Base-by-base conservation (phyloP, 2,888 invertebrate genomes). In the Cheilosia pagana region DNA sequence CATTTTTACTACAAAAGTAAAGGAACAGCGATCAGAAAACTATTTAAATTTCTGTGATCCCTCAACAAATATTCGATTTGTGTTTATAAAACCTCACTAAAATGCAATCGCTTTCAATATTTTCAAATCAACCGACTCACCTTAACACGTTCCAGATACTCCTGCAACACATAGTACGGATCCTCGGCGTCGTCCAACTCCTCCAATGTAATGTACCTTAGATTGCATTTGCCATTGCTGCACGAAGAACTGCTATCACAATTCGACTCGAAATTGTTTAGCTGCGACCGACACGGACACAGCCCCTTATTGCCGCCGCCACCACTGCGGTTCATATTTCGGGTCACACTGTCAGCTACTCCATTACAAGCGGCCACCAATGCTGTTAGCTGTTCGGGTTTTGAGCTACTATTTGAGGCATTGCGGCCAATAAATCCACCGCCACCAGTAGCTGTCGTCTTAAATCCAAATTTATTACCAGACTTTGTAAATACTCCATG, bases 131-230 rank as follows among this genome's bases (percentile, higher is more conserved):
- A 45, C 19, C 19, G 0, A 72, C 31, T 90, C 78, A 92, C 92
- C 90, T 92, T 91, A 60, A 92, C 92, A 74, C 90, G 90, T 87
- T 92, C 92, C 86, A 92, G 86, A 87, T 92, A 92, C 75, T 90
- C 91, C 87, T 92, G 90, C 57, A 92, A 87, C 23, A 89, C 90
- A 53, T 89, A 88, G 72, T 92, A 92, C 25, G 92, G 92, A 91
- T 92, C 91, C 52, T 91, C 91, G 31, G 89, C 89, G 63, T 91
- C 90, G 86, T 91, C 90, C 83, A 91, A 88, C 86, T 90, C 90
- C 86, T 90, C 89, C 87, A 91, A 87, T 53, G 90, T 88, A 87
- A 91, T 88, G 83, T 55, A 74, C 21, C 71, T 57, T 8, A 68
- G 43, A 16, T 70, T 70, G 60, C 57, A 75, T 35, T 82, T 78